Base-by-base conservation (phyloP, 2,888 invertebrate genomes). In the Toxonevra muliebris region DNA sequence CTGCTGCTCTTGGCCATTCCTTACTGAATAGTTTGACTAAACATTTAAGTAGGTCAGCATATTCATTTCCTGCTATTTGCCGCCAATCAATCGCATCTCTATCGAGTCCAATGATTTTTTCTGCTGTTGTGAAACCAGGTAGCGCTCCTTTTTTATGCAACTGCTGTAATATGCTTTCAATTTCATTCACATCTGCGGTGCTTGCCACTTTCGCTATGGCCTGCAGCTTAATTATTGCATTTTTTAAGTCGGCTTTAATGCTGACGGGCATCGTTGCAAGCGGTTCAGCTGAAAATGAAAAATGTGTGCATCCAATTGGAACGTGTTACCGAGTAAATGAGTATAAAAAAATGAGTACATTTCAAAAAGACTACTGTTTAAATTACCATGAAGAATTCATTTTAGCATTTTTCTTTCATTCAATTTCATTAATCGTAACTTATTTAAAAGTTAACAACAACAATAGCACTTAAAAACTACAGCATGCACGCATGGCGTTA, bases 31-130 rank as follows among this genome's bases (percentile, higher is more conserved):
- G 84, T 30, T 83, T 80, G 0, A 89, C 77, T 0, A 91, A 61
- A 4, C 79, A 78, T 41, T 86, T 85, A 3, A 93, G 76, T 7
- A 91, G 76, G 41, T 85, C 82, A 0, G 87, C 82, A 75, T 89
- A 90, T 0, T 84, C 74, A 15, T 86, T 84, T 4, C 86, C 75
- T 5, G 88, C 82, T 48, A 88, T 86, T 40, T 82, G 72, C 20
- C 76, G 65, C 82, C 86, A 86, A 45, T 79, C 72, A 40, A 73
- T 53, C 2, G 66, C 19, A 54, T 78, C 80, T 13, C 75, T 71
- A 81, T 93, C 92, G 1, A 87, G 71, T 48, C 86, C 85, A 12
- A 84, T 78, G n/a, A 92, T 82, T 79, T 89, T 91, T 79, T 93
- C 91, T 17, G 90, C 87, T 0, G 92, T 93, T 42, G 90, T 77